Conservation (phyloP, 1,140 invertebrate species). For the Lasioglossum baleicum region DNA sequence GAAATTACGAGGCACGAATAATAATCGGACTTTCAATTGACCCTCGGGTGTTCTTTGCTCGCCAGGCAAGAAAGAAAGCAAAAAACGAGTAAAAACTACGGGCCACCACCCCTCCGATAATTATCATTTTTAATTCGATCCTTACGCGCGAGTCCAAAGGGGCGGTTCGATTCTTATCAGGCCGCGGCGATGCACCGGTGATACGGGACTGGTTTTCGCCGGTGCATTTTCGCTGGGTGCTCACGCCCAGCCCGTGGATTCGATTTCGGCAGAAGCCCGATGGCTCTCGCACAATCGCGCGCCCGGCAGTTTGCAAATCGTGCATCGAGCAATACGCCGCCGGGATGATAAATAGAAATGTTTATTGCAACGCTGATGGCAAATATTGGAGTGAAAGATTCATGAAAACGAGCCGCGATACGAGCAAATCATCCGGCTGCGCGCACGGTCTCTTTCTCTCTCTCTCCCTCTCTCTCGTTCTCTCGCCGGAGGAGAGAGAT, state of each 20-base stretch:
- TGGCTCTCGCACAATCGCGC: neutral
- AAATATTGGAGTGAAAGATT: neutral
- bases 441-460: too few relatives aligned
- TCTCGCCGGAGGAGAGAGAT: neutral
- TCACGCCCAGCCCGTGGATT: constrained; percentile 31
- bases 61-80: neutral
- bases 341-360: neutral
- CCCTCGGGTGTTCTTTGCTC: neutral
- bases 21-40: constrained; percentile 17
- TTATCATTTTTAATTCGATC: constrained; percentile 47
- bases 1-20: constrained; percentile 30
- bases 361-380: neutral
- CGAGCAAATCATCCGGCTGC: neutral
- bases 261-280: constrained; percentile 22
- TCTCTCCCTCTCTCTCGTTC: too few relatives aligned
- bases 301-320: neutral
- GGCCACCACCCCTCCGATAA: neutral
- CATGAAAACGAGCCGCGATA: neutral
- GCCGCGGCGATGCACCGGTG: constrained; percentile 12
- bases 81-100: neutral
- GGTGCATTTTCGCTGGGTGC: constrained; percentile 10
- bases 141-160: constrained; percentile 29
- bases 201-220: constrained; percentile 36
- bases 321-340: neutral
- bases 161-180: constrained; percentile 44